Evolutionary conservation across 2,888 invertebrate genomes (phyloP).

Genomic region (Melanargia galathea): DNA sequence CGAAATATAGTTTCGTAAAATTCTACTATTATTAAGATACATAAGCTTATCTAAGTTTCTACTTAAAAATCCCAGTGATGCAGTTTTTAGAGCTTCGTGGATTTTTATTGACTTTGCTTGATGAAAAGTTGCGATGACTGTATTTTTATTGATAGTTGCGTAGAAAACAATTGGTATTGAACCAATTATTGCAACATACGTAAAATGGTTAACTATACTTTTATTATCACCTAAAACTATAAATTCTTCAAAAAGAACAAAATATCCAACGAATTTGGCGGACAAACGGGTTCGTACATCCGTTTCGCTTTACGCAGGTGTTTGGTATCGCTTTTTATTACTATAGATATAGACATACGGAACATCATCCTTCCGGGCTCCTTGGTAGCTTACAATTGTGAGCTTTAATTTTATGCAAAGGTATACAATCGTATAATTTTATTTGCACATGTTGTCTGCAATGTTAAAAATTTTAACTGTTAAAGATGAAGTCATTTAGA

Average conservation of each 20-base stretch:
- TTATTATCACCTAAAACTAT: conserved; percentile 1
- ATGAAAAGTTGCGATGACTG: background rate
- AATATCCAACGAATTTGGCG: conserved; percentile 12
- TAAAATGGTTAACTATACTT: background rate
- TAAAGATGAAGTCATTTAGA: background rate
- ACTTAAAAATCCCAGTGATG: background rate
- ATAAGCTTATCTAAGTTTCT: background rate
- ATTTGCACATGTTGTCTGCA: background rate
- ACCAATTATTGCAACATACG: background rate
- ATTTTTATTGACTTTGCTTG: background rate
- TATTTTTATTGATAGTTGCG: background rate
- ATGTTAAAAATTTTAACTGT: background rate
- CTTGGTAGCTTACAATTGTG: conserved; percentile 1
- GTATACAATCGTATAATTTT: background rate
- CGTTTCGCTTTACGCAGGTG: conserved; percentile 37
- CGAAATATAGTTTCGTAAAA: background rate
- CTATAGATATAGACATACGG: background rate
- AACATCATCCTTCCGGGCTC: conserved; percentile 27
- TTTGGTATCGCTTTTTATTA: conserved; percentile 28
- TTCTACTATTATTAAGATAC: background rate
- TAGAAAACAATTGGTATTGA: background rate
- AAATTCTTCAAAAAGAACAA: conserved; percentile 10
- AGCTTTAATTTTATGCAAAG: background rate
- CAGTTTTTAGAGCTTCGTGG: background rate
- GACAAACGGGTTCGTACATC: conserved; percentile 22